phyloP scores from a whole-genome alignment of 30 jellyfish, hydroid and myxozoan species.

The Turritopsis rubra region DNA sequence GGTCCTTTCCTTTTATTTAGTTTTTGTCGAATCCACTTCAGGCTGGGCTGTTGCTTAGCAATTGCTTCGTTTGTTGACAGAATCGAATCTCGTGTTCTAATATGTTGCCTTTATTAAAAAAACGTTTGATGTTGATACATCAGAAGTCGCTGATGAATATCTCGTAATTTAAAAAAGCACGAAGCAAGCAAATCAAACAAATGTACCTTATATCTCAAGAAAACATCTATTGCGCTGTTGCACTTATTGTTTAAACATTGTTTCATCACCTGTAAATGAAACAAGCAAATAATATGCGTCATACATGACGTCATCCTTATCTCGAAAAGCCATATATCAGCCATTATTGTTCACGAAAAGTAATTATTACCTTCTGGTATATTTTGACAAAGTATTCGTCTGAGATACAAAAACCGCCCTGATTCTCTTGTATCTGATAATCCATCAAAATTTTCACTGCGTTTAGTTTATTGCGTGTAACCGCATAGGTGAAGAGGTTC shows the following conservation, averaged over 20 bases:
- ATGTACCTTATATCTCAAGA: background rate
- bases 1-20: too few relatives aligned
- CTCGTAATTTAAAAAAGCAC: background rate
- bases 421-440: background rate
- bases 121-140: too few relatives aligned
- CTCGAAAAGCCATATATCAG: too few relatives aligned
- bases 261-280: background rate
- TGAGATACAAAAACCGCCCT: background rate
- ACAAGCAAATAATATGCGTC: too few relatives aligned
- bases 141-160: too few relatives aligned
- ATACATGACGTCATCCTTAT: too few relatives aligned
- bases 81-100: too few relatives aligned
- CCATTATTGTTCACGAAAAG: too few relatives aligned
- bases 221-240: background rate
- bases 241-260: background rate
- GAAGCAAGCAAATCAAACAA: background rate
- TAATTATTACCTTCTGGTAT: constrained; percentile 2
- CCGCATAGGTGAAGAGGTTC: background rate
- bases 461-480: background rate
- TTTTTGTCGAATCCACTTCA: too few relatives aligned
- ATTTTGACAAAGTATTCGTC: constrained; percentile 3
- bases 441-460: background rate
- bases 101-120: too few relatives aligned
- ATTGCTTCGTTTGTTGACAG: too few relatives aligned
- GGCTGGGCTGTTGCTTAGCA: too few relatives aligned